Conservation (phyloP, 2,888 invertebrate species). For the Mimachlamys varia region DNA sequence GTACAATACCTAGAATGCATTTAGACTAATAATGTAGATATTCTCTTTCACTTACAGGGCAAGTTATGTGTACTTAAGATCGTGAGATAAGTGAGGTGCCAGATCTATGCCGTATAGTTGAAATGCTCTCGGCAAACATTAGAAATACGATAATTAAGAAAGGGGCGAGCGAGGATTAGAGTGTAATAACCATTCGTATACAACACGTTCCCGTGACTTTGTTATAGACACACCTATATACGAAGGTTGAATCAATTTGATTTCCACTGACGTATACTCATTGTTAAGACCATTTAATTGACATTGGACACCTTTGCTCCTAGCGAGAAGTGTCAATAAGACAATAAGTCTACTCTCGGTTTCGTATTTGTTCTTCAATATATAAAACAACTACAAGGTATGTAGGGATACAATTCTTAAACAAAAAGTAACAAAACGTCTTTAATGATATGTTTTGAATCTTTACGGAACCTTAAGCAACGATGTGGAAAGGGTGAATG, state of each 20-base stretch:
- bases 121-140: background rate
- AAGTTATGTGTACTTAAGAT: slow-evolving; percentile 32
- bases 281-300: background rate
- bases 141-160: background rate
- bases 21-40: background rate
- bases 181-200: background rate
- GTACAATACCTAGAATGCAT: background rate
- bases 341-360: background rate
- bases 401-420: too few species aligned
- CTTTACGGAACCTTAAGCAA: too few species aligned
- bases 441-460: too few species aligned
- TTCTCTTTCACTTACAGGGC: background rate
- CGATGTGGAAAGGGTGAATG: background rate
- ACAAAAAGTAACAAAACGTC: too few species aligned
- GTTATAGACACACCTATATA: background rate
- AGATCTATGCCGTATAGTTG: background rate
- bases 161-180: background rate
- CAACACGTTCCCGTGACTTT: background rate
- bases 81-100: background rate
- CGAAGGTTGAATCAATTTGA: background rate
- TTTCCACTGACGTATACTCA: background rate
- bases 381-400: background rate
- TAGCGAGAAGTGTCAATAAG: background rate
- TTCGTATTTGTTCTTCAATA: background rate
- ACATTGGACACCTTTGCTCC: background rate